A percentile compares a stretch with the other conserved stretches of the same genome.
Evolutionary conservation across 2,888 invertebrate genomes (phyloP).

Genomic region (Gandaritis pyraliata): DNA sequence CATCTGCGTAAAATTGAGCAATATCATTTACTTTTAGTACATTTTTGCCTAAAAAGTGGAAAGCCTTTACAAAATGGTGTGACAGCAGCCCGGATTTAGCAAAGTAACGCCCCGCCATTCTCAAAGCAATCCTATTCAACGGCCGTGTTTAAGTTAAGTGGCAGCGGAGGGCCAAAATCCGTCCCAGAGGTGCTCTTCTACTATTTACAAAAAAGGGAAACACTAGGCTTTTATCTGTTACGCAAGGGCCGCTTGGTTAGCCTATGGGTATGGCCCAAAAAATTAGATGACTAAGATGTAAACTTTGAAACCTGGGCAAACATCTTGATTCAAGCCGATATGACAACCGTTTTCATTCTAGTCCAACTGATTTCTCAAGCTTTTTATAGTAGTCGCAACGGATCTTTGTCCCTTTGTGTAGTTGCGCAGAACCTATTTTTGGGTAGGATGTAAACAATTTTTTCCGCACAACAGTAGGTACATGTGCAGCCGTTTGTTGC

Average conservation of each 20-base stretch:
- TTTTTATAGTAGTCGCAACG: too few species aligned
- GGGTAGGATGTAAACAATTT: too few species aligned
- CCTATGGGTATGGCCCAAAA: constrained; percentile 14
- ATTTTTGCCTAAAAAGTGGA: not conserved
- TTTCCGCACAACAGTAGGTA: too few species aligned
- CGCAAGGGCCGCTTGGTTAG: constrained; percentile 16
- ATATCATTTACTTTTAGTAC: not conserved
- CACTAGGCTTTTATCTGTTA: constrained; percentile 35
- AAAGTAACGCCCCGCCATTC: constrained; percentile 52
- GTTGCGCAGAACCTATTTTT: too few species aligned
- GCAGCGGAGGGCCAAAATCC: constrained; percentile 47
- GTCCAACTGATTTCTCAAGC: too few species aligned
- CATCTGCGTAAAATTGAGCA: too few species aligned
- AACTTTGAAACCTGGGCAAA: not conserved
- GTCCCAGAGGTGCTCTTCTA: constrained; percentile 38
- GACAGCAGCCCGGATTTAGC: constrained; percentile 50
- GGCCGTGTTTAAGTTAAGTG: constrained; percentile 58
- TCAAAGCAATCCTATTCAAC: constrained; percentile 53
- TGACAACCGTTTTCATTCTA: not conserved
- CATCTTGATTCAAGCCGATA: not conserved
- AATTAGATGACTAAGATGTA: not conserved
- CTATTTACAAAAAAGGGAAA: constrained; percentile 42
- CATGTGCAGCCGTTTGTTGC: too few species aligned
- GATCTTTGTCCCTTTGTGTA: too few species aligned
- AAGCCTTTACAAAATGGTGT: constrained; percentile 36